phyloP scores from a whole-genome alignment of 2,888 invertebrate species.

The Dysmachus trigonus region DNA sequence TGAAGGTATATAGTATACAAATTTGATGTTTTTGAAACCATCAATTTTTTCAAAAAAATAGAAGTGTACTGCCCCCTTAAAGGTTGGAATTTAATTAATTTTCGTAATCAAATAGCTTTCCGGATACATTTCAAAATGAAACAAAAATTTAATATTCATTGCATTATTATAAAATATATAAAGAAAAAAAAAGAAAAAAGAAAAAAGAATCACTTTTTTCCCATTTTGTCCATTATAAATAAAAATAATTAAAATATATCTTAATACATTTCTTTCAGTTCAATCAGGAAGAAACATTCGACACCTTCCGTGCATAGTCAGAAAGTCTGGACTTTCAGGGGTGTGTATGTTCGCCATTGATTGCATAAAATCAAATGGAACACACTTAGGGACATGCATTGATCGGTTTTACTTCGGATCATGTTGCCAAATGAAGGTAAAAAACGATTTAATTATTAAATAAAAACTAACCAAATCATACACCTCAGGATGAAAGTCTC shows the following conservation, averaged over 20 bases:
- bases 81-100: too few species aligned
- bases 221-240: too few species aligned
- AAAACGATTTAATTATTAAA: not conserved
- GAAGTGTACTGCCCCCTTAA: too few species aligned
- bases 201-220: too few species aligned
- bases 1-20: too few species aligned
- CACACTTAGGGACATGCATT: slow-evolving; percentile 90
- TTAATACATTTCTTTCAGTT: slow-evolving; percentile 67
- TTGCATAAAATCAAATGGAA: slow-evolving; percentile 88
- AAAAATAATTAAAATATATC: not conserved
- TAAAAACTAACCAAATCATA: not conserved
- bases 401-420: slow-evolving; percentile 94
- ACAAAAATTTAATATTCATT: too few species aligned
- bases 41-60: too few species aligned
- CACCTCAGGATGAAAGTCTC: slow-evolving; percentile 54
- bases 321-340: slow-evolving; percentile 80
- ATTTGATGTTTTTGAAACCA: too few species aligned
- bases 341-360: slow-evolving; percentile 95
- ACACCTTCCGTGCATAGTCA: slow-evolving; percentile 86
- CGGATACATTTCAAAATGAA: too few species aligned
- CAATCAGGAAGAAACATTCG: slow-evolving; percentile 86
- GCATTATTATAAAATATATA: too few species aligned
- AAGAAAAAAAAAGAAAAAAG: too few species aligned
- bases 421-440: slow-evolving; percentile 80
- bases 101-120: too few species aligned